Base-by-base conservation (phyloP, 2,797 vertebrate genomes). In the Sorex maritimensis region DNA sequence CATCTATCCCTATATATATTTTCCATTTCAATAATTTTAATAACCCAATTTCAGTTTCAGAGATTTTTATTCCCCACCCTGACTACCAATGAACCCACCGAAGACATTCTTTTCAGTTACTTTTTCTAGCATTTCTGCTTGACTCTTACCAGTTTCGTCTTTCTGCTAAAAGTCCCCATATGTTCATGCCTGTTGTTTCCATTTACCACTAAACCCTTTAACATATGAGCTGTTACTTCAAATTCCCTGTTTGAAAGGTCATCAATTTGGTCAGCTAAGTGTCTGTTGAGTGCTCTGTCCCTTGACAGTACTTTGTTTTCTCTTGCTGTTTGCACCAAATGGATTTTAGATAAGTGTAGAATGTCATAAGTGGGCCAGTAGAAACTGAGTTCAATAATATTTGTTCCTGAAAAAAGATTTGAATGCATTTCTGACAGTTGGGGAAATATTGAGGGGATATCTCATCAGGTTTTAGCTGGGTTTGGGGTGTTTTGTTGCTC, bases 271-370 rank as follows among this genome's bases (percentile, higher is more conserved):
- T 81, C 69, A 95, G 1, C 46, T 73, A 49, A 65, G 15, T 46
- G 10, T 90, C 71, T 90, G 5, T 72, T 83, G 55, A 90, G 83
- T 90, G 63, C 63, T 80, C 89, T 90, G 46, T 83, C 78, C 90
- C 82, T 81, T 90, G 17, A 87, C 41, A 68, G 23, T 86, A 10
- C 19, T 5, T 86, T n/a, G 11, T 81, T 82, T 91, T 58, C 26
- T 83, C 14, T 88, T 88, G 61, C 86, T 88, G n/a, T 93, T 93
- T 93, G 38, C 52, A 85, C 89, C 41, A 75, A 86, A 24, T 91
- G 21, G 89, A 85, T 82, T 91, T 75, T 83, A 52, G 24, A 85
- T 82, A 67, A 93, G 80, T 89, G 34, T 74, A 65, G 61, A 12
- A 65, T 30, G 34, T 72, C 83, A 8, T 88, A 28, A 74, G 24